Base-by-base conservation (phyloP, 1,140 invertebrate genomes). In the Arctopsyche grandis region DNA sequence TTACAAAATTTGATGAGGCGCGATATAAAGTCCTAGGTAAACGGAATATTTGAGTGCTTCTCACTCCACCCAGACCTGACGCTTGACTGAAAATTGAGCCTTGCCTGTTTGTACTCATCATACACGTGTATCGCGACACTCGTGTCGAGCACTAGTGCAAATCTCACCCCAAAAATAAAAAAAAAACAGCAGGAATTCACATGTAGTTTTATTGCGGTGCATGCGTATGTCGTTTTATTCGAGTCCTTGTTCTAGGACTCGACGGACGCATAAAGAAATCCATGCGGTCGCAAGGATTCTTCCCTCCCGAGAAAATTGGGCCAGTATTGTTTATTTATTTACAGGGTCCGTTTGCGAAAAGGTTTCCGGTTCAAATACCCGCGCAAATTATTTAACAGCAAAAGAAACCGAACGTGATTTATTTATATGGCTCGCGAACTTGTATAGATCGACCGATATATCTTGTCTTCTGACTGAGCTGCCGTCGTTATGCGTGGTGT, bases 371-470 rank as follows among this genome's bases (percentile, higher is more conserved):
- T 74, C 71, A 74, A 74, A 56, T 56, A 56, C 71, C 22, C 44
- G 19, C 5, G 24, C 71, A 24, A 74, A 74, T 74, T 74, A 74
- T 74, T 74, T 74, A 74, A 46, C 19, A 48, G 44, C 71, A 46
- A 74, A 74, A 74, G 71, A 74, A 74, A 74, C 48, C 44, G 71
- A 66, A 56, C 71, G 71, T 74, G 71, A 74, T 74, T 74, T 74
- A 74, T 74, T 74, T 46, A 74, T 26, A 38, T 43, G n/a, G 56
- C 52, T 56, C 52, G 52, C 12, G 14, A 56, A n/a, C n/a, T n/a
- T n/a, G n/a, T n/a, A n/a, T n/a, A n/a, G n/a, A n/a, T n/a, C n/a
- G n/a, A n/a, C n/a, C n/a, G n/a, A n/a, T n/a, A n/a, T n/a, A n/a
- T n/a, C 46, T 70, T 38, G 69, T 38, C 38, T 43, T 38, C 16